Evolutionary conservation across 2,888 invertebrate species (phyloP), one percentile per base, ranked within the genome.

Genomic region (Chorisops tibialis): DNA sequence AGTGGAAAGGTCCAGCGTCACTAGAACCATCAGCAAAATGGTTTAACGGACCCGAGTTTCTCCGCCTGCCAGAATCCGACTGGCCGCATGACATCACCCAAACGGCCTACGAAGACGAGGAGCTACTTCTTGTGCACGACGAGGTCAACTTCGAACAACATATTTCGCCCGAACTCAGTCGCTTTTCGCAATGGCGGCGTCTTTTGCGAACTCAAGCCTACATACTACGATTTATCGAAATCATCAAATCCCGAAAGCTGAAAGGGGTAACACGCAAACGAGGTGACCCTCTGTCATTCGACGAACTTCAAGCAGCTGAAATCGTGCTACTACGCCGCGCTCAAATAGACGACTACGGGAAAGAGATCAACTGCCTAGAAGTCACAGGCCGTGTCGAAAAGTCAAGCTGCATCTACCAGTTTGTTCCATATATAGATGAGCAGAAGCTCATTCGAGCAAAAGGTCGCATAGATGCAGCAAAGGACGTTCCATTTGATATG

Each of bases 121-220:
- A 60, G 35, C 16, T 52, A 2, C 11, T 47, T 4, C 51, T 12
- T n/a, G 16, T 14, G 16, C 39, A 39, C 39, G 39, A 39, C 12
- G 16, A 12, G 12, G n/a, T 16, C 16, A 39, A 39, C 39, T 16
- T 12, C 12, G 16, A 16, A 16, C 16, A 16, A 11, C 45, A 18
- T 45, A 7, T 16, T 19, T 9, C 12, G 12, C 9, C 14, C 9
- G 41, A 61, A 3, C 38, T 35, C n/a, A 43, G 21, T 14, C 54
- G 21, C 38, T 52, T 16, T 35, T 61, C 61, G 7, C 9, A 14
- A 14, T 61, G n/a, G 12, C 7, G 21, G 18, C 54, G 41, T 12
- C n/a, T 61, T 38, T 19, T 35, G 39, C 37, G 61, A 38, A 30
- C n/a, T 18, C 38, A 51, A 7, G 61, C 61, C 7, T 50, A 19